phyloP scores from a whole-genome alignment of 1,140 invertebrate genomes.

The Zaprionus camerounensis region DNA sequence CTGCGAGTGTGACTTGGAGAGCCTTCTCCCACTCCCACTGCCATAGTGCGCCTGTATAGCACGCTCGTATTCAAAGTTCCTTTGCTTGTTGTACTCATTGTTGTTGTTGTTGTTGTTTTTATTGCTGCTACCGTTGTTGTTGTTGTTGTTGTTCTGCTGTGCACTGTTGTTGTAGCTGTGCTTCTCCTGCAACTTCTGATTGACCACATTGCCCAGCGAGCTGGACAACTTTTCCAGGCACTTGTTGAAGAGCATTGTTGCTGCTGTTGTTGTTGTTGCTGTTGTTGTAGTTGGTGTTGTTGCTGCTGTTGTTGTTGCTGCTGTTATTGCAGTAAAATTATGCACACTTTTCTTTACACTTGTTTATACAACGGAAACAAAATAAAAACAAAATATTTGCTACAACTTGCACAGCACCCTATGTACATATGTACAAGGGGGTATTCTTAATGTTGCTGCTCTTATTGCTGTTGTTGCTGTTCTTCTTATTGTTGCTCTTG shows the following conservation, averaged over 20 bases:
- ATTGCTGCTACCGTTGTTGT: constrained; percentile 37
- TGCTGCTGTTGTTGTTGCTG: neutral
- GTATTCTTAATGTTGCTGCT: constrained; percentile 7
- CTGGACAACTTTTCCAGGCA: constrained; percentile 78
- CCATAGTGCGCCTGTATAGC: constrained; percentile 71
- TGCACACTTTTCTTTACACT: constrained; percentile 15
- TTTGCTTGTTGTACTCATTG: constrained; percentile 60
- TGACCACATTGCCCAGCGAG: constrained; percentile 72
- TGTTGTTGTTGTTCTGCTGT: constrained; percentile 46
- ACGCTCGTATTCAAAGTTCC: constrained; percentile 67
- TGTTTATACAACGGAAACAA: constrained; percentile 22
- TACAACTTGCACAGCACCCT: constrained; percentile 45
- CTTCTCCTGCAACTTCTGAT: constrained; percentile 70
- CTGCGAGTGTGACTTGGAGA: constrained; percentile 15
- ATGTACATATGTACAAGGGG: neutral
- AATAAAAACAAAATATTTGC: constrained; percentile 17
- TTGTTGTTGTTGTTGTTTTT: constrained; percentile 44
- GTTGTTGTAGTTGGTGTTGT: neutral
- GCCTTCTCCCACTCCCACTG: constrained; percentile 7
- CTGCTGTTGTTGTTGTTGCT: neutral
- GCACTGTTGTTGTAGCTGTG: constrained; percentile 59
- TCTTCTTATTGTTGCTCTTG: neutral
- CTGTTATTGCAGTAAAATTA: neutral
- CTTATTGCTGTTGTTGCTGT: constrained; percentile 9
- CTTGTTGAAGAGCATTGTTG: constrained; percentile 79